A percentile compares a stretch with the other conserved stretches of the same genome.
phyloP scores from a whole-genome alignment of 2,888 invertebrate genomes.

The Maniola hyperantus region DNA sequence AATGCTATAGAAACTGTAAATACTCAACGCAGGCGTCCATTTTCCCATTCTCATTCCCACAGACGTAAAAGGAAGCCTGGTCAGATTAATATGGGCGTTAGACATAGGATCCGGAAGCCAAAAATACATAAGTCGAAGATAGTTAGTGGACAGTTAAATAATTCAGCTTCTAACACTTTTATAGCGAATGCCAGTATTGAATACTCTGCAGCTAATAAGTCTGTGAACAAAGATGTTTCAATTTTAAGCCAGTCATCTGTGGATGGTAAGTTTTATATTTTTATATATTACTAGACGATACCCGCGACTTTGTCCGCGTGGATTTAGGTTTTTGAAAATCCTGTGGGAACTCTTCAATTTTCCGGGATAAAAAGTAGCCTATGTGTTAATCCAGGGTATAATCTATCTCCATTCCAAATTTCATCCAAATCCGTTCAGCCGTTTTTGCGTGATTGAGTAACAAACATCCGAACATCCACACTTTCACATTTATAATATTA shows the following conservation, averaged over 20 bases:
- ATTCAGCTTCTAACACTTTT: slow-evolving; percentile 39
- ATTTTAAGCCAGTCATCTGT: slow-evolving; percentile 60
- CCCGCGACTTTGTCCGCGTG: too few species aligned
- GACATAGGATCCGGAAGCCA: slow-evolving; percentile 84
- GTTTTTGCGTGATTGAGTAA: too few species aligned
- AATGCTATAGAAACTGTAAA: slow-evolving; percentile 61
- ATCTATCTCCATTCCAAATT: too few species aligned
- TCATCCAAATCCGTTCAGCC: too few species aligned
- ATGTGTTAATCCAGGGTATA: too few species aligned
- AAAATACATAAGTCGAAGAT: slow-evolving; percentile 70
- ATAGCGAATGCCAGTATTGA: slow-evolving; percentile 43
- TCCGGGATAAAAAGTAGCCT: too few species aligned
- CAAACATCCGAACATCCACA: too few species aligned
- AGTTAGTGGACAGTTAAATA: slow-evolving; percentile 43
- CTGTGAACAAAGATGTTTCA: slow-evolving; percentile 37
- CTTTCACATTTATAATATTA: too few species aligned
- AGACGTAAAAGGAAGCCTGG: slow-evolving; percentile 71
- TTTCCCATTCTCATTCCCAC: slow-evolving; percentile 56
- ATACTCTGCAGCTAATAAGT: slow-evolving; percentile 42
- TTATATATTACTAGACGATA: too few species aligned
- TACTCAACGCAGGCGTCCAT: slow-evolving; percentile 51
- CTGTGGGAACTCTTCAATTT: too few species aligned
- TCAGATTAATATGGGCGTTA: slow-evolving; percentile 86
- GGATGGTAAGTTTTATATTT: slow-evolving; percentile 56
- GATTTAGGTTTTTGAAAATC: too few species aligned